Conservation (phyloP, 2,888 invertebrate genomes). For the Invenusta paracnida region DNA sequence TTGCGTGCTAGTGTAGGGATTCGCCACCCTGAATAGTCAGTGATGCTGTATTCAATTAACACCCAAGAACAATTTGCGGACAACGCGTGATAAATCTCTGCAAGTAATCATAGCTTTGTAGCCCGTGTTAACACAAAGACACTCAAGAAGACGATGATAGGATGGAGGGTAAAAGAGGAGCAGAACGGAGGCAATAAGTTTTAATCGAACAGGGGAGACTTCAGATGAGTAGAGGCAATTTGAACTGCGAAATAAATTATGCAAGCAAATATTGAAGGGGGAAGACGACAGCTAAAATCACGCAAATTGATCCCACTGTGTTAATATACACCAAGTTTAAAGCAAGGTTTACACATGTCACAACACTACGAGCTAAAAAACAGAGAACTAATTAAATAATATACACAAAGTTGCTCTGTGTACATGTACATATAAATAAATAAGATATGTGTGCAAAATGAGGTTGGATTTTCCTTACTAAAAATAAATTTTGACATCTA, state of each 20-base stretch:
- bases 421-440: neutral
- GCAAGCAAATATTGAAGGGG: neutral
- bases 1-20: neutral
- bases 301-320: neutral
- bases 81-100: neutral
- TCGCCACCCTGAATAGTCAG: neutral
- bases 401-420: neutral
- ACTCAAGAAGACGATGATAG: neutral
- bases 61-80: neutral
- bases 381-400: no score
- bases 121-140: neutral
- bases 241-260: neutral
- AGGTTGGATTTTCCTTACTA: no score
- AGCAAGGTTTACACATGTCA: no score
- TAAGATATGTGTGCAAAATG: no score
- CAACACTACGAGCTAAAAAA: no score
- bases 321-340: no score
- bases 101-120: neutral
- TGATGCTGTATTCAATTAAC: conserved; percentile 10
- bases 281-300: neutral
- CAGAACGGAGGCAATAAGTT: conserved; percentile 1
- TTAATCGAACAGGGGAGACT: neutral
- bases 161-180: neutral
- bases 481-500: no score
- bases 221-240: neutral